Conservation (phyloP, 92 coral and sea anemone species). For the Epizoanthus stellaris region DNA sequence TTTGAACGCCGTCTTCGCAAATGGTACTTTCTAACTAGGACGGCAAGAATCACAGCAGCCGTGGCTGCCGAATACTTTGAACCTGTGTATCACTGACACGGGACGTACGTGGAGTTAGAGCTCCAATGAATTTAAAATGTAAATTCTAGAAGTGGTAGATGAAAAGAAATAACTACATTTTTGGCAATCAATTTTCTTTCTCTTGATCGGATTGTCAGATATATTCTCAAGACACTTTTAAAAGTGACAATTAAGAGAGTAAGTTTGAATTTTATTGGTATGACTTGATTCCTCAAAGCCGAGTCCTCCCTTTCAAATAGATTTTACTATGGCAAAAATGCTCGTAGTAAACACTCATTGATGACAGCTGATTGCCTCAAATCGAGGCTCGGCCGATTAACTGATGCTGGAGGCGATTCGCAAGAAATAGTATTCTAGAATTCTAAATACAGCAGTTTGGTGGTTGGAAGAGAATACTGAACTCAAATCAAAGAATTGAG, state of each 20-base stretch:
- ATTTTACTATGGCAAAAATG: conserved; percentile 28
- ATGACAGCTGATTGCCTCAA: conserved; percentile 41
- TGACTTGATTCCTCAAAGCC: background rate
- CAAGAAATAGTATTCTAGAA: background rate
- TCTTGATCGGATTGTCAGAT: background rate
- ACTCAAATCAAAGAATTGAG: background rate
- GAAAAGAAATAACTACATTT: background rate
- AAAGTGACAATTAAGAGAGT: background rate
- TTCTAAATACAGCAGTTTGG: background rate
- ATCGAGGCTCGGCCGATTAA: conserved; percentile 16
- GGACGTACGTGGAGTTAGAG: background rate
- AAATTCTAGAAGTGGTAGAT: conserved; percentile 21
- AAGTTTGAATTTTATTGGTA: background rate
- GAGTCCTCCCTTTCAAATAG: background rate
- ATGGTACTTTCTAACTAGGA: background rate
- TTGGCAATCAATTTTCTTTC: background rate
- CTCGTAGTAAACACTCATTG: conserved; percentile 30
- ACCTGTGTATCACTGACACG: conserved; percentile 11
- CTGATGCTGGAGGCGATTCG: background rate
- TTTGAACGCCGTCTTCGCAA: background rate
- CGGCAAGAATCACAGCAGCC: background rate
- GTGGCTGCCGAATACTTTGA: conserved; percentile 1
- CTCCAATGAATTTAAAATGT: conserved; percentile 31
- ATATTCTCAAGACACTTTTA: background rate
- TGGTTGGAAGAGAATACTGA: background rate